phyloP scores from a whole-genome alignment of 53 echinoderm and acorn worm species.

The Holothuria leucospilota region DNA sequence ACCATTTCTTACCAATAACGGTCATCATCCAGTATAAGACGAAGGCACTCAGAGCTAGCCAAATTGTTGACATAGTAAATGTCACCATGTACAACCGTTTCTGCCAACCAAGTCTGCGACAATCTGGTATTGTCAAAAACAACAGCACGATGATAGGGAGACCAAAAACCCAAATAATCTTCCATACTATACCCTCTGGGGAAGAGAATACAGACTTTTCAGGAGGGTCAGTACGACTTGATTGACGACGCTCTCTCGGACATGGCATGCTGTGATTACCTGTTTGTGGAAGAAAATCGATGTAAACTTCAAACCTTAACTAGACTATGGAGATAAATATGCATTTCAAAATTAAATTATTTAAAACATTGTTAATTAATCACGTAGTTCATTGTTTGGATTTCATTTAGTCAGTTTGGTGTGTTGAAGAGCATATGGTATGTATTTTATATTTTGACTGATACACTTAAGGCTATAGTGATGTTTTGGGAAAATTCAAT shows the following conservation, averaged over 20 bases:
- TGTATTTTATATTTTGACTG: too few relatives aligned
- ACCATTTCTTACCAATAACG: background rate
- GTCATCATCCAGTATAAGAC: constrained; percentile 33
- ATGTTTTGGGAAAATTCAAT: too few relatives aligned
- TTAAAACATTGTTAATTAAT: too few relatives aligned
- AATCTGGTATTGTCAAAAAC: constrained; percentile 84
- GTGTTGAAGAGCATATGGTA: too few relatives aligned
- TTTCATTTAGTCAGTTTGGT: too few relatives aligned
- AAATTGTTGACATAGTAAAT: constrained; percentile 69
- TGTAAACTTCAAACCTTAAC: too few relatives aligned
- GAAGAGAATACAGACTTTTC: constrained; percentile 60
- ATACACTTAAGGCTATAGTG: too few relatives aligned
- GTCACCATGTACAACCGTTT: constrained; percentile 65
- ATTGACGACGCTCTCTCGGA: background rate
- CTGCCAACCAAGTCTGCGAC: constrained; percentile 67
- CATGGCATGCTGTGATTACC: too few relatives aligned
- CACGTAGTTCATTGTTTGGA: too few relatives aligned
- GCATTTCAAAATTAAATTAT: too few relatives aligned
- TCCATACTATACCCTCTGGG: constrained; percentile 50
- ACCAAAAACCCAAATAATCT: constrained; percentile 68
- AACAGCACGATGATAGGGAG: constrained; percentile 68
- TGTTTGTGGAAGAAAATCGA: too few relatives aligned
- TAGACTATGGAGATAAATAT: too few relatives aligned
- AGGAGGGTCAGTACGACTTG: constrained; percentile 24
- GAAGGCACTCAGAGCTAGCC: constrained; percentile 79